Conservation (phyloP, 2,113 vertebrate genomes). For the Sisor rabdophorus region DNA sequence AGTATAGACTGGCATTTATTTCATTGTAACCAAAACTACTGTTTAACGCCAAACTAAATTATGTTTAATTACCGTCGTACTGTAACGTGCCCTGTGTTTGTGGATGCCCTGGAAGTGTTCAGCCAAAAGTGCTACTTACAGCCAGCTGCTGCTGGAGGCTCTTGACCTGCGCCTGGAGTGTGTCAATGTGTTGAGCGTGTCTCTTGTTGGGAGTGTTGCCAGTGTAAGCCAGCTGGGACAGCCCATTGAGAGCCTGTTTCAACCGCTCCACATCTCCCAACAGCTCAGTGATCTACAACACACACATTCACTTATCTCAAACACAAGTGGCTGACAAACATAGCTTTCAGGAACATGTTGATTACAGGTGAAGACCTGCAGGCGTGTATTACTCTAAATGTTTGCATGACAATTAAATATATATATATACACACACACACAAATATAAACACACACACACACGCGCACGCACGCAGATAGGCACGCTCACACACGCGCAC, state of each 20-base stretch:
- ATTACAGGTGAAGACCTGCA: background rate
- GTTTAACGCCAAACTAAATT: background rate
- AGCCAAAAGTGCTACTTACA: conserved; percentile 72
- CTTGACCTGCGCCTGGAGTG: conserved; percentile 84
- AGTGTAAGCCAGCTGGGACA: conserved; percentile 86
- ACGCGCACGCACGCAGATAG: too few relatives aligned
- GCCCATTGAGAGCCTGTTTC: conserved; percentile 86
- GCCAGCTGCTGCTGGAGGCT: conserved; percentile 89
- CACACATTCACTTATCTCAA: conserved; percentile 30
- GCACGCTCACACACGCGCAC: too few relatives aligned
- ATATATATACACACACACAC: too few relatives aligned
- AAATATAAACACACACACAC: too few relatives aligned
- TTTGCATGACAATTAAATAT: background rate
- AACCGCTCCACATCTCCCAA: conserved; percentile 87
- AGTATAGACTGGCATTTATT: background rate
- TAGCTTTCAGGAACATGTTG: background rate
- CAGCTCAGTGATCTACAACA: conserved; percentile 84
- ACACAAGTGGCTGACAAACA: conserved; percentile 5
- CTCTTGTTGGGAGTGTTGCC: conserved; percentile 79
- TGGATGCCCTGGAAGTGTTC: conserved; percentile 1
- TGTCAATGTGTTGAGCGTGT: conserved; percentile 80
- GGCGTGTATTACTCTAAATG: background rate
- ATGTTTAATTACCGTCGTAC: background rate
- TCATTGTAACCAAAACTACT: background rate
- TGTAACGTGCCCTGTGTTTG: background rate